Percentiles rank a stretch among this genome's conserved stretches.
Conservation (phyloP, 2,888 invertebrate genomes). For the Ischnus inquisitorius region DNA sequence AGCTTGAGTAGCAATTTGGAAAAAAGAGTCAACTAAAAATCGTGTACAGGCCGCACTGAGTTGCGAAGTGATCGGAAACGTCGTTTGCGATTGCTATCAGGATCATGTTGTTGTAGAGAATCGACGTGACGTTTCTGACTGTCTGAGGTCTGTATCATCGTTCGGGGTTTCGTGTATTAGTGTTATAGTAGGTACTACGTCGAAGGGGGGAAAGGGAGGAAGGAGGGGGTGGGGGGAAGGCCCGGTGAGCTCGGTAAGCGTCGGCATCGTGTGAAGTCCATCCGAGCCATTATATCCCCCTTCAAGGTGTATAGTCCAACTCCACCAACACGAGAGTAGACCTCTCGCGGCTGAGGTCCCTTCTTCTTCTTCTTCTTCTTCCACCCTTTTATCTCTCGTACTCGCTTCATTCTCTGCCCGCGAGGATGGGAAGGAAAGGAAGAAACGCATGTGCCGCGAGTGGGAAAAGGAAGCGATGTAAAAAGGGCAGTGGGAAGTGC, state of each 20-base stretch:
- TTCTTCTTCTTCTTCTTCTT: conserved; percentile 70
- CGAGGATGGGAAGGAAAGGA: conserved; percentile 22
- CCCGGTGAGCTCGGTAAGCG: conserved; percentile 72
- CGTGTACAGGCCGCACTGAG: not conserved
- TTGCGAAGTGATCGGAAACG: not conserved
- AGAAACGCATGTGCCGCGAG: conserved; percentile 5
- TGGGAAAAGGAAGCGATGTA: conserved; percentile 26
- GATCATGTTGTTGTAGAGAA: conserved; percentile 50
- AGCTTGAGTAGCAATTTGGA: too few species aligned
- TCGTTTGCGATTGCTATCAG: conserved; percentile 10
- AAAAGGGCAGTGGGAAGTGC: conserved; percentile 62
- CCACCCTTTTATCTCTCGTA: conserved; percentile 66
- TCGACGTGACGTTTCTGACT: conserved; percentile 53
- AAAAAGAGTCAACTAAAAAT: too few species aligned
- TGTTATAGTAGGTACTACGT: conserved; percentile 36
- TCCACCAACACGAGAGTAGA: conserved; percentile 53
- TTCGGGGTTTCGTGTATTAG: conserved; percentile 65
- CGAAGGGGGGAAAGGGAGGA: not conserved
- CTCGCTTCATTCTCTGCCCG: conserved; percentile 69
- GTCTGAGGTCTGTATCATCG: conserved; percentile 82
- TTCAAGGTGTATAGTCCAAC: conserved; percentile 77
- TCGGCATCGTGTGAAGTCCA: conserved; percentile 85
- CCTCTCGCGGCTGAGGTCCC: conserved; percentile 58
- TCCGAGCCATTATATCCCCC: conserved; percentile 84
- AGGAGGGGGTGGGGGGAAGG: conserved; percentile 18